Evolutionary conservation across 2,797 vertebrate species (phyloP), one percentile per base, ranked within the genome.

Genomic region (Mareca strepera): DNA sequence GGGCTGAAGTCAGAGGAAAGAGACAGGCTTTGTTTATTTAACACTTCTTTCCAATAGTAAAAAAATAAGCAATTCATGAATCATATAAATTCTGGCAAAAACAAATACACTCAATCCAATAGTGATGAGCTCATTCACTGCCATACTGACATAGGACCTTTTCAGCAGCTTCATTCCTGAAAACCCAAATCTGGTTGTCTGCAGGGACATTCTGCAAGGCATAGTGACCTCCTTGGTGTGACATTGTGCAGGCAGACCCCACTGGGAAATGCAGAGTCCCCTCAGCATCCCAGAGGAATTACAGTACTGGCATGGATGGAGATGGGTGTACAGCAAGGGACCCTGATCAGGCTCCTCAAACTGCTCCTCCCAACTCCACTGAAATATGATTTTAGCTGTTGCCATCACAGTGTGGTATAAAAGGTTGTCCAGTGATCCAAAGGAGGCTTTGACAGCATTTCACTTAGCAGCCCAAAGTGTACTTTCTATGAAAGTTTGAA

Each of bases 61-160:
- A 88, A 93, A 91, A 82, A 23, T 73, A 90, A 92, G 79, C 9
- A 62, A 93, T 89, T 86, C n/a, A 82, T 93, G 92, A 96, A 96
- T 96, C 94, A 94, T 69, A 84, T 13, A 91, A 95, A 93, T 55
- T 7, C 35, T 95, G 94, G 95, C 93, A 96, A 92, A 95, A 94
- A 88, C 85, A 88, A 92, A 82, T 76, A 56, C 15, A 5, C 17
- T 93, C 64, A 67, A 70, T 96, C 94, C 90, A 96, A 2, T 55
- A 73, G 41, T 73, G n/a, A 86, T 88, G 92, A 92, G 55, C 60
- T 96, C 88, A 95, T 43, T 90, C 72, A 20, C 13, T 86, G 75
- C 68, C 80, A 73, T 82, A 68, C 75, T 0, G 2, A 77, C 73
- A 43, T 17, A 64, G 74, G 59, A 95, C 79, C 21, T 82, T 84